A percentile compares a stretch with the other conserved stretches of the same genome.
Conservation (phyloP, 2,888 invertebrate species). For the Macrophya annulata region DNA sequence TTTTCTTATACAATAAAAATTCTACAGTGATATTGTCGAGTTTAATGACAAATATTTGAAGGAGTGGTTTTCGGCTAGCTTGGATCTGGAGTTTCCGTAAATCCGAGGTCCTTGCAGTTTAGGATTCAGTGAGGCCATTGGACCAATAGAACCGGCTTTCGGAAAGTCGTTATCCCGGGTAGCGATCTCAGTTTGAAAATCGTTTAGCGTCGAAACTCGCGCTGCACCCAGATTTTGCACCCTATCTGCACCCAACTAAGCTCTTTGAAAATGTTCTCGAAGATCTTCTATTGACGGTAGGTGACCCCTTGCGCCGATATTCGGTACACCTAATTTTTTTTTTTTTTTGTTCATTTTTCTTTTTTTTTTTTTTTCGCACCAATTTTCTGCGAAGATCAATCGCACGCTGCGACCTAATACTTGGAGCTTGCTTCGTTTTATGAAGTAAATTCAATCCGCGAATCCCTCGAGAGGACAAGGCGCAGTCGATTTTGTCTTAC, state of each 20-base stretch:
- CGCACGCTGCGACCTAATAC: not conserved
- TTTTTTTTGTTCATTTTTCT: slow-evolving; percentile 31
- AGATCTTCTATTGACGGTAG: slow-evolving; percentile 46
- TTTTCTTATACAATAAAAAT: too few relatives aligned
- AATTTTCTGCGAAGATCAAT: slow-evolving; percentile 55
- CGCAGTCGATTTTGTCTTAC: not conserved
- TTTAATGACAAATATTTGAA: slow-evolving; percentile 26
- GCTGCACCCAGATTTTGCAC: slow-evolving; percentile 57
- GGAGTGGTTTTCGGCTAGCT: slow-evolving; percentile 9
- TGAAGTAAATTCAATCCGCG: slow-evolving; percentile 49
- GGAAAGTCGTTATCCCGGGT: slow-evolving; percentile 61
- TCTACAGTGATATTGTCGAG: too few relatives aligned
- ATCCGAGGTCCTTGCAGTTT: slow-evolving; percentile 37
- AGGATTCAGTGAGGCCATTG: slow-evolving; percentile 38
- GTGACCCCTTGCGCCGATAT: not conserved
- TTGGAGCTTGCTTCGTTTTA: slow-evolving; percentile 27
- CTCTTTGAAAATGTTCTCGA: slow-evolving; percentile 44
- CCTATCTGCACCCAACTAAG: slow-evolving; percentile 56
- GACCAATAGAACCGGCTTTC: slow-evolving; percentile 47
- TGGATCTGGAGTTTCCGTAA: not conserved
- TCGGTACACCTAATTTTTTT: not conserved
- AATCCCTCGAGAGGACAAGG: slow-evolving; percentile 44
- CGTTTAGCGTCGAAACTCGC: slow-evolving; percentile 61
- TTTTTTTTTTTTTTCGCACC: slow-evolving; percentile 42
- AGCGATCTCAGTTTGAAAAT: slow-evolving; percentile 64